A percentile compares a stretch with the other conserved stretches of the same genome.
Evolutionary conservation across 2,888 invertebrate genomes (phyloP).

Genomic region (Nomada fucata): DNA sequence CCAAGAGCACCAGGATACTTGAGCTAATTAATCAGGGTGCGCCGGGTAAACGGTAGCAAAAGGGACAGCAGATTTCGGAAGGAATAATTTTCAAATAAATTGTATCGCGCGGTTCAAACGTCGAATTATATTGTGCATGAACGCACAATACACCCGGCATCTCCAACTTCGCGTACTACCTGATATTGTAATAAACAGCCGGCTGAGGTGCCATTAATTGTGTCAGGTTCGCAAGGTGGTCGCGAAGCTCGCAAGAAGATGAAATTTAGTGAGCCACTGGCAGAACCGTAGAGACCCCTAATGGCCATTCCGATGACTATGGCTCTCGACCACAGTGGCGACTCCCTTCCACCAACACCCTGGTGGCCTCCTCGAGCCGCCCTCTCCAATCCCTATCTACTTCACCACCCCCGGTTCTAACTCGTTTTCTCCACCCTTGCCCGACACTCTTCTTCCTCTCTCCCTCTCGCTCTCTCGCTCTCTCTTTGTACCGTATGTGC

Average conservation of each 20-base stretch:
- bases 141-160: not conserved
- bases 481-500: conserved; percentile 51
- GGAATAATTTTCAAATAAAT: too few species aligned
- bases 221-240: conserved; percentile 77
- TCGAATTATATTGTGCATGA: too few species aligned
- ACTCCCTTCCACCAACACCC: conserved; percentile 56
- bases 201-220: conserved; percentile 79
- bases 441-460: conserved; percentile 34
- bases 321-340: conserved; percentile 77
- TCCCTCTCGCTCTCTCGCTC: conserved; percentile 7
- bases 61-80: too few species aligned
- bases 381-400: conserved; percentile 35
- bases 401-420: conserved; percentile 43
- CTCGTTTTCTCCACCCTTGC: conserved; percentile 65
- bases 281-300: conserved; percentile 80
- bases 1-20: too few species aligned
- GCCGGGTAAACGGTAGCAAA: too few species aligned
- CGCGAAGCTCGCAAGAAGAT: conserved; percentile 75
- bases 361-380: conserved; percentile 31
- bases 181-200: conserved; percentile 76
- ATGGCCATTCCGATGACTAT: conserved; percentile 82
- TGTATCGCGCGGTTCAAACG: too few species aligned
- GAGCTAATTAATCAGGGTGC: too few species aligned
- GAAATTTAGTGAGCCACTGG: conserved; percentile 83
- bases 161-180: conserved; percentile 23